Evolutionary conservation across 2,888 invertebrate genomes (phyloP).

Genomic region (Trissolcus japonicus): DNA sequence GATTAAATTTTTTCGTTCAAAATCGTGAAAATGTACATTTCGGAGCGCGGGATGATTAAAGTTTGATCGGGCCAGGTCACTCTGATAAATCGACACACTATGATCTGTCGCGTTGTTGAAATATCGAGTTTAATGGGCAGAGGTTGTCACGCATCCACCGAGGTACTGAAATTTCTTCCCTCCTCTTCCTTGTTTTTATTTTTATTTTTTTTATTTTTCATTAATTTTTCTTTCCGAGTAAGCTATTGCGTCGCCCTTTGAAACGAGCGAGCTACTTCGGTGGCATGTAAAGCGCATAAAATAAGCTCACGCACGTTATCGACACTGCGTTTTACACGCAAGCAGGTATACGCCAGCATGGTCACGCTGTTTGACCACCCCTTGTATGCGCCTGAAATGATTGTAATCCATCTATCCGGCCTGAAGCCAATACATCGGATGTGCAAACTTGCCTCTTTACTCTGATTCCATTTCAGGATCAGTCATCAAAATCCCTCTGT

Average conservation of each 20-base stretch:
- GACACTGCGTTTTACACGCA: conserved; percentile 54
- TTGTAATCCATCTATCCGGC: conserved; percentile 76
- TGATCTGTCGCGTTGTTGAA: conserved; percentile 55
- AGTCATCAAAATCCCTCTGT: conserved; percentile 49
- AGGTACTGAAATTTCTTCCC: conserved; percentile 7
- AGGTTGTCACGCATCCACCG: conserved; percentile 43
- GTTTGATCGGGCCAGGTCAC: conserved; percentile 44
- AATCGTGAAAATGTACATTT: not conserved
- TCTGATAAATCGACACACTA: conserved; percentile 49
- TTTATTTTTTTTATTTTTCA: conserved; percentile 28
- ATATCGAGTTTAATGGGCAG: conserved; percentile 55
- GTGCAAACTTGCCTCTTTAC: conserved; percentile 59
- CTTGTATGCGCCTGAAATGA: conserved; percentile 71
- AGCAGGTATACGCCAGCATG: conserved; percentile 58
- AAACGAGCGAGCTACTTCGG: conserved; percentile 43
- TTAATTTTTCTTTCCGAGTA: conserved; percentile 36
- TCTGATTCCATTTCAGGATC: conserved; percentile 58
- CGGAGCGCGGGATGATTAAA: conserved; percentile 36
- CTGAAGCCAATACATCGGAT: conserved; percentile 71
- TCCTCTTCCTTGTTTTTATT: conserved; percentile 41
- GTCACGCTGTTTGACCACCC: conserved; percentile 76
- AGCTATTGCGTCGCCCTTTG: conserved; percentile 48
- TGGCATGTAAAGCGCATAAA: conserved; percentile 44
- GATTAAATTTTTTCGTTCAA: too few relatives aligned
- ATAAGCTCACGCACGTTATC: conserved; percentile 52